Evolutionary conservation across 2,797 vertebrate species (phyloP), one percentile per base, ranked within the genome.

Genomic region (Typhlichthys eigenmanni): DNA sequence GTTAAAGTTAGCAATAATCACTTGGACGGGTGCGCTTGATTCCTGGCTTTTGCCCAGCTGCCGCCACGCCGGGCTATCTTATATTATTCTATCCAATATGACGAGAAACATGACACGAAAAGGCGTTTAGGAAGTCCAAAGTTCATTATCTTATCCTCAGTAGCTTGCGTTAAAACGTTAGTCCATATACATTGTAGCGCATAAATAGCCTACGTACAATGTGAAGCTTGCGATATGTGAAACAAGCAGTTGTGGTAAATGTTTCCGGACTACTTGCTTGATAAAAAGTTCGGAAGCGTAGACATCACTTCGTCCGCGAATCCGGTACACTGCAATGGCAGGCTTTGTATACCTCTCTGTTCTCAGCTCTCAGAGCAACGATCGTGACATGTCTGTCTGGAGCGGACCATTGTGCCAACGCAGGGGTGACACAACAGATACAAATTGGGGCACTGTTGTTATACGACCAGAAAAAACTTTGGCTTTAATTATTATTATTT

Each of bases 51-150:
- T 79, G 86, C 89, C 91, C 91, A 92, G 91, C 91, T 87, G 91
- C 91, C 85, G 87, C 90, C 89, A 91, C 91, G 91, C 90, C 92
- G 91, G 93, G 89, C 90, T 84, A 66, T 79, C 76, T 64, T 88
- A 89, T 84, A 91, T 88, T 88, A 92, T 84, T 91, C 82, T 68
- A 79, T 88, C 87, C 87, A 72, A 87, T 66, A 84, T 87, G 79
- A 83, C 75, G 76, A 80, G 81, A 83, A 89, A 89, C 92, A 92
- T 93, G 90, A 85, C 91, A 86, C 80, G 87, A 84, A 89, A 84
- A 84, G 69, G 76, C 86, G 85, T 56, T 43, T 4, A 66, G 62
- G 81, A 82, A 90, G 91, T 93, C 88, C 89, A 92, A 93, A 93
- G 92, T 94, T 92, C 92, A 92, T 90, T 86, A 86, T 91, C 84